Conservation (phyloP, 2,113 vertebrate species). For the Crotalus tigris region DNA sequence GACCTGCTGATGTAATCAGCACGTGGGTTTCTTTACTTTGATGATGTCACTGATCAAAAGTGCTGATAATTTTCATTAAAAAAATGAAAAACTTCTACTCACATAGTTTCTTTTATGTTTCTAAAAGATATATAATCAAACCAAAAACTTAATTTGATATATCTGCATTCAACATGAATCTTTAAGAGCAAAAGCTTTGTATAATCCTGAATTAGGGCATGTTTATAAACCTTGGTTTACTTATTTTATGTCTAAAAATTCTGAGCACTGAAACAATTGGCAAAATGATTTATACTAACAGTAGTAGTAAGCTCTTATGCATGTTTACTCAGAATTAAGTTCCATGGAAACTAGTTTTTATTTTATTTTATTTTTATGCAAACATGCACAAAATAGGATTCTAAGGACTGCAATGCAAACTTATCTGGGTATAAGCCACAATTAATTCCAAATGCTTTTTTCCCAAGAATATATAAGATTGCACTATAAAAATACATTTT, state of each 20-base stretch:
- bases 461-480: background rate
- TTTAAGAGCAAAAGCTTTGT: background rate
- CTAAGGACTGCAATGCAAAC: background rate
- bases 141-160: constrained; percentile 7
- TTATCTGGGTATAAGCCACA: background rate
- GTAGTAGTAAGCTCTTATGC: background rate
- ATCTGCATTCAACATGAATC: background rate
- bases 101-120: constrained; percentile 14
- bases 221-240: background rate
- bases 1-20: too few species aligned
- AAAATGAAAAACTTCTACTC: too few species aligned
- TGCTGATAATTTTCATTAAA: too few species aligned
- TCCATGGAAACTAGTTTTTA: background rate
- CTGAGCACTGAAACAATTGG: background rate
- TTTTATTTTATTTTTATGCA: background rate
- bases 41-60: too few species aligned
- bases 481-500: background rate
- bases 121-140: background rate
- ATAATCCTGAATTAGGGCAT: background rate
- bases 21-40: too few species aligned
- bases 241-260: background rate
- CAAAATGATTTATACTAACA: background rate
- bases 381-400: background rate
- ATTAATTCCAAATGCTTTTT: background rate
- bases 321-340: background rate